Base-by-base conservation (phyloP, 2,888 invertebrate species). In the Caenorhabditis plicata region DNA sequence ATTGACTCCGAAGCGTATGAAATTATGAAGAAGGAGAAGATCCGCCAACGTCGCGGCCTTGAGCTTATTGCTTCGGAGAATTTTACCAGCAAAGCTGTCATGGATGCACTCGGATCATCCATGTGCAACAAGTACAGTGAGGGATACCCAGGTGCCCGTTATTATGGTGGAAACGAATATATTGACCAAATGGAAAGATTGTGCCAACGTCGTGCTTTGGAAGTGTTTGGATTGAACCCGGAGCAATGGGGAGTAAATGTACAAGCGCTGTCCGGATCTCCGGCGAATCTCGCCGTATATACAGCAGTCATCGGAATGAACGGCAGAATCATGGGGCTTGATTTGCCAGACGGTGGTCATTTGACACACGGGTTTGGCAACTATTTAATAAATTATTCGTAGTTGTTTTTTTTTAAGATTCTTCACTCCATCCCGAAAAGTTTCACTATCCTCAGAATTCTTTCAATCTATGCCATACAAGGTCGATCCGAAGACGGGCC, bases 381-480 rank as follows among this genome's bases (percentile, higher is more conserved):
- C n/a, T n/a, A n/a, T n/a, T n/a, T n/a, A n/a, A n/a, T n/a, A n/a
- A n/a, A n/a, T n/a, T n/a, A n/a, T n/a, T n/a, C 2, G 26, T 29
- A 20, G 2, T 31, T 13, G 4, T 42, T 49, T 35, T 35, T 39
- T 19, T 46, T 73, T 49, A 58, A 79, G 88, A 23, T 95, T 94
- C 83, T 90, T 91, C 85, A 94, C 94, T 0, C 85, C 88, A 7
- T 88, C 85, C 8, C 93, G 91, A 82, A 91, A 90, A 83, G 90
- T 96, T 56, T 96, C 95, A 0, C 94, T 94, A 7, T 94, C 95
- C 0, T 94, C 95, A 0, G 89, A 95, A 60, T 98, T 92, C 85
- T 96, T 96, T 82, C 94, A 96, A 85, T 93, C 94, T 53, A 90
- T 95, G 90, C 94, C 95, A 0, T 98, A 98, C 82, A 93, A 92